Evolutionary conservation across 2,113 vertebrate species (phyloP).

Genomic region (Echinops telfairi): DNA sequence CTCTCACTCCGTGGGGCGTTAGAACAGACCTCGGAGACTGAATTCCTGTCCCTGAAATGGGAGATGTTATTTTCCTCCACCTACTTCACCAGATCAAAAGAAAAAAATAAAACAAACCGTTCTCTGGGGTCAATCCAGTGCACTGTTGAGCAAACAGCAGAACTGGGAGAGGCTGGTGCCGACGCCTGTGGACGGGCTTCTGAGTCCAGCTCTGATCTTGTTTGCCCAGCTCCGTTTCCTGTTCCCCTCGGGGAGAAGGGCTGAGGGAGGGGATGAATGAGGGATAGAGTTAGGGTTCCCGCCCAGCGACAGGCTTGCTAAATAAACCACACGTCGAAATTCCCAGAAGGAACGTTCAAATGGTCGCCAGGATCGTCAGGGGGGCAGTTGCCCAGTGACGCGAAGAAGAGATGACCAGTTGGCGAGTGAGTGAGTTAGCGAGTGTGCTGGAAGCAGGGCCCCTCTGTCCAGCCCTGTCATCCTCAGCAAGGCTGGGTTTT

Average conservation of each 20-base stretch:
- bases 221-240: slow-evolving; percentile 62
- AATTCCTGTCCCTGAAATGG: slow-evolving; percentile 58
- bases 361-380: not conserved
- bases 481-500: not conserved
- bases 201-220: slow-evolving; percentile 69
- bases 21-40: slow-evolving; percentile 4
- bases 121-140: slow-evolving; percentile 45
- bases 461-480: not conserved
- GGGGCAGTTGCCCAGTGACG: not conserved
- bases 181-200: slow-evolving; percentile 42
- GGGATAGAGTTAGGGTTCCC: not conserved
- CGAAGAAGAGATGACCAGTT: not conserved
- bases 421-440: slow-evolving; percentile 1
- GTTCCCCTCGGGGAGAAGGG: not conserved
- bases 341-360: not conserved
- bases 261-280: not conserved
- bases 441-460: not conserved
- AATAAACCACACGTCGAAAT: slow-evolving; percentile 5
- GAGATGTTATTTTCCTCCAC: slow-evolving; percentile 75
- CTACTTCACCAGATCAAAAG: slow-evolving; percentile 75
- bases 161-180: slow-evolving; percentile 73
- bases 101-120: slow-evolving; percentile 65
- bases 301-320: not conserved
- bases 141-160: slow-evolving; percentile 65
- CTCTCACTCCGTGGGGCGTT: not conserved